These are phyloP conservation scores for Orthochromis malagaraziensis DNA, from an alignment of 2,113 vertebrate species.

Conservation along the genomic window DNA sequence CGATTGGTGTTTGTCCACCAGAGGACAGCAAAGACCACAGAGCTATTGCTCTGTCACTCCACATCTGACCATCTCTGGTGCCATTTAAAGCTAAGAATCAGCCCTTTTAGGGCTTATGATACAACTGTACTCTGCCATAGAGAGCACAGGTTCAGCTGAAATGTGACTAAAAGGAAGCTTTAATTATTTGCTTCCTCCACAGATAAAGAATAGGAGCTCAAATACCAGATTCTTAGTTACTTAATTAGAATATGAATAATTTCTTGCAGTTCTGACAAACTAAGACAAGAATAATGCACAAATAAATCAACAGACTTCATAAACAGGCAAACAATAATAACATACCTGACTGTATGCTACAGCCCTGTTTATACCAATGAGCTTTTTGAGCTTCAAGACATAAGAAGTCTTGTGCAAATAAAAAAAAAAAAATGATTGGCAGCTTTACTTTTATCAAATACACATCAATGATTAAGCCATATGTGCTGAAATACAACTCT, in stretches of 20 bases:
- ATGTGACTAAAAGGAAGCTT: not conserved
- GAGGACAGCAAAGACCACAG: slow-evolving; percentile 17
- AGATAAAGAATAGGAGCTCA: not conserved
- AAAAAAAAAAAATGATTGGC: not conserved
- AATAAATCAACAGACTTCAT: not conserved
- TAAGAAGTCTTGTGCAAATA: not conserved
- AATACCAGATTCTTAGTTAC: not conserved
- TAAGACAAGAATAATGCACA: not conserved
- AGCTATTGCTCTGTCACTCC: not conserved
- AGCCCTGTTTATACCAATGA: not conserved
- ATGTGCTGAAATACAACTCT: not conserved
- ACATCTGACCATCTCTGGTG: not conserved
- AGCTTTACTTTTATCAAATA: not conserved
- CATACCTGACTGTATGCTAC: not conserved
- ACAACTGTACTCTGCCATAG: rapidly evolving
- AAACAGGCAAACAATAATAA: not conserved
- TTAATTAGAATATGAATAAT: not conserved
- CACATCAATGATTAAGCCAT: not conserved
- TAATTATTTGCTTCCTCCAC: not conserved
- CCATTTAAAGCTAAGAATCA: not conserved
- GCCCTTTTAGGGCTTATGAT: not conserved
- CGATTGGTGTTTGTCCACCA: slow-evolving; percentile 4
- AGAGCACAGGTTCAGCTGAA: not conserved
- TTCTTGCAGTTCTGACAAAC: not conserved
- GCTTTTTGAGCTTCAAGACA: not conserved